A percentile compares a stretch with the other conserved stretches of the same genome.
Evolutionary conservation across 2,888 invertebrate species (phyloP).

Genomic region (Zeuzera pyrina): DNA sequence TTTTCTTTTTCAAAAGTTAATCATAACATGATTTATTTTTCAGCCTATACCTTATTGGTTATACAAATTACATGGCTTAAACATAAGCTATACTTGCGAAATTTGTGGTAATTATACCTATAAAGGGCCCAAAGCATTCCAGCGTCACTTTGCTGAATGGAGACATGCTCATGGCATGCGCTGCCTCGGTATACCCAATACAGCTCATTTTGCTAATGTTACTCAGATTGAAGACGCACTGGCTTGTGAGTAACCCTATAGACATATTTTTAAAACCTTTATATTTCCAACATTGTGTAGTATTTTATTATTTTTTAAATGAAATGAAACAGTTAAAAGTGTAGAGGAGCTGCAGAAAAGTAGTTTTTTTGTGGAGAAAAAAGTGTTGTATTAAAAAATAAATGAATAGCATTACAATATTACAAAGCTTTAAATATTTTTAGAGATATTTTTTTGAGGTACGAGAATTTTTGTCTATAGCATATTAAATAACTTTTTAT

Average conservation of each 20-base stretch:
- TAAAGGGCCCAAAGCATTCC: conserved; percentile 99
- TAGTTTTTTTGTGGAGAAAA: no score
- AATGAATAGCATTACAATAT: no score
- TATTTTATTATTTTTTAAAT: conserved; percentile 3
- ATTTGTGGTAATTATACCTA: conserved; percentile 99
- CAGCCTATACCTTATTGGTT: conserved; percentile 92
- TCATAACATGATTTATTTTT: conserved; percentile 16
- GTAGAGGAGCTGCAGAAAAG: conserved; percentile 1
- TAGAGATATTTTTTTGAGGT: no score
- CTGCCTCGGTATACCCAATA: conserved; percentile 99
- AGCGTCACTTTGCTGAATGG: conserved; percentile 98
- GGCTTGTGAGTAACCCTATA: conserved; percentile 78
- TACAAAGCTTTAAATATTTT: no score
- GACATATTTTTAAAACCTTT: neutral
- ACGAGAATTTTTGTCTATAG: neutral
- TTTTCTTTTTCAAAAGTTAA: no score
- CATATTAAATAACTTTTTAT: conserved; percentile 11
- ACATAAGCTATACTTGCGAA: conserved; percentile 99
- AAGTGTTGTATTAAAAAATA: no score
- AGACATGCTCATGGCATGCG: conserved; percentile 95
- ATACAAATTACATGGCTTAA: conserved; percentile 98
- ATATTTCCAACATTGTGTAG: neutral
- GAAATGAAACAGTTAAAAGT: conserved; percentile 2
- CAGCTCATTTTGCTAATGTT: conserved; percentile 99
- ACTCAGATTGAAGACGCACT: conserved; percentile 99